Base-by-base conservation (phyloP, 1,140 invertebrate species). In the Xylocopa sonorina region DNA sequence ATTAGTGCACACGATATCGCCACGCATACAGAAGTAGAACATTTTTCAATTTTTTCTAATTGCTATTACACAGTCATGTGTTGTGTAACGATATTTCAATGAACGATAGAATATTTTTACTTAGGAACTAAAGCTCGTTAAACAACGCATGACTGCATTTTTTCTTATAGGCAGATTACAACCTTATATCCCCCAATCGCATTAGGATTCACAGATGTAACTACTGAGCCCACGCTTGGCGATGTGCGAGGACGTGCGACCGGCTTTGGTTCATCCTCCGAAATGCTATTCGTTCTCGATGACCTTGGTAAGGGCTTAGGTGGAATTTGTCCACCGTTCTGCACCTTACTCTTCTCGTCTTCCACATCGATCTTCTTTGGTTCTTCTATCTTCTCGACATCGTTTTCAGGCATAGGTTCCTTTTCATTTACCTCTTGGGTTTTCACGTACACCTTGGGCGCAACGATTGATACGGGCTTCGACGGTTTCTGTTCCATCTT, bases 241-340 rank as follows among this genome's bases (percentile, higher is more conserved):
- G 96, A 95, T 1, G 96, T 96, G 81, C 95, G 94, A 1, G 96
- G 96, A 88, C 95, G 94, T 62, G 95, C 95, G 18, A 95, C 94
- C 14, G 96, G 96, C 85, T 96, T 96, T 0, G 96, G 95, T 88
- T 93, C 83, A 81, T 94, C 94, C 86, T 95, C 95, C 1, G 94
- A 94, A 51, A 96, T 89, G 43, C 95, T 95, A 87, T 95, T 94
- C 41, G 95, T 94, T 78, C 95, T 93, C 21, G 95, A 95, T 0
- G 94, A 93, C 79, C 95, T 93, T 32, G 96, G 96, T 89, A 97
- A 92, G 14, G 96, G 96, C 88, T 97, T 97, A 0, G 96, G 96
- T 12, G 95, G 95, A 38, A 94, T 69, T 68, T 91, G 85, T 34
- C 89, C 75, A 4, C 91, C 92, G 63, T 93, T 93, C 29, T 90